Percentiles rank a stretch among this genome's conserved stretches.
Conservation (phyloP, 2,888 invertebrate species). For the Harmothoe impar region DNA sequence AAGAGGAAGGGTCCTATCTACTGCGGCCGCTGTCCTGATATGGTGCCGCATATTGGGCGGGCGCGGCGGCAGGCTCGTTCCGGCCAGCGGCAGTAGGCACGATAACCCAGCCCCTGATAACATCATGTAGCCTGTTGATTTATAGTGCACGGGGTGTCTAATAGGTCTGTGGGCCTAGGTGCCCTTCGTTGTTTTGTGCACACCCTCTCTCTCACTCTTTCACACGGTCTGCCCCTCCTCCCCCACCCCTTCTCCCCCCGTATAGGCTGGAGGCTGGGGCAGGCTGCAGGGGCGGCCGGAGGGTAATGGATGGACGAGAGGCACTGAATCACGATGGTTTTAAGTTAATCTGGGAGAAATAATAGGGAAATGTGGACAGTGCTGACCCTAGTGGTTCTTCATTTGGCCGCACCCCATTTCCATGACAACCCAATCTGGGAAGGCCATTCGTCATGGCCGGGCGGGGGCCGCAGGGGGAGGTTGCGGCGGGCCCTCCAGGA, state of each 20-base stretch:
- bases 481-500: background rate
- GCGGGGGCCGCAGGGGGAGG: conserved; percentile 1
- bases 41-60: conserved; percentile 31
- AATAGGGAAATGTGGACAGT: conserved; percentile 61
- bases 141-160: conserved; percentile 50
- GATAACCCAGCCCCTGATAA: conserved; percentile 43
- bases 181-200: conserved; percentile 56
- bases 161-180: conserved; percentile 49
- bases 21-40: conserved; percentile 28
- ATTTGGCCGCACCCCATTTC: conserved; percentile 62
- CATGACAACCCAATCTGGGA: conserved; percentile 59
- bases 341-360: conserved; percentile 63
- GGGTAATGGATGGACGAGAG: conserved; percentile 52
- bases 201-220: background rate
- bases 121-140: conserved; percentile 60
- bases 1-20: background rate
- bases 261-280: background rate
- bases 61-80: conserved; percentile 10
- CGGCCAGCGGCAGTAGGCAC: background rate
- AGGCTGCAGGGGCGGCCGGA: background rate
- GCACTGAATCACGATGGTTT: conserved; percentile 62
- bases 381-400: conserved; percentile 63
- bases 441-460: conserved; percentile 36
- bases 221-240: background rate
- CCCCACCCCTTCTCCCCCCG: background rate